Evolutionary conservation across 2,888 invertebrate species (phyloP).

Genomic region (Rhaphigaster nebulosa): DNA sequence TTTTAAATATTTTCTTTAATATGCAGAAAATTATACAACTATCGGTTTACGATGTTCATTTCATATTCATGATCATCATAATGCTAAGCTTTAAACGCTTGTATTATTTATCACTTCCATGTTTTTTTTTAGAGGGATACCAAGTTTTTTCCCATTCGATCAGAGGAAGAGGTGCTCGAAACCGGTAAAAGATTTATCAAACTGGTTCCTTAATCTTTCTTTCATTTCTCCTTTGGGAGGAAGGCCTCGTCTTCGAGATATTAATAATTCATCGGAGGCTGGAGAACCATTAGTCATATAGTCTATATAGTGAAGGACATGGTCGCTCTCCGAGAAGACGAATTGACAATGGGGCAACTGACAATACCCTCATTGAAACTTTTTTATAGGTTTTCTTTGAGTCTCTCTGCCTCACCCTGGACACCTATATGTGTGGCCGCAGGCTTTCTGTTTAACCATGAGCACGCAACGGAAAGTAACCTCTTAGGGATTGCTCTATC

Average conservation of each 20-base stretch:
- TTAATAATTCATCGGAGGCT: slow-evolving; percentile 29
- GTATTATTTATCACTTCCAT: slow-evolving; percentile 27
- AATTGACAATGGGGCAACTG: slow-evolving; percentile 29
- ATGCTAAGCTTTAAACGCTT: neutral
- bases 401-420: neutral
- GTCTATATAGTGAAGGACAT: slow-evolving; percentile 22
- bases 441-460: slow-evolving; percentile 13
- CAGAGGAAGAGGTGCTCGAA: neutral
- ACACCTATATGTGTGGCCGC: slow-evolving; percentile 41
- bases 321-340: neutral
- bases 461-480: neutral
- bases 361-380: slow-evolving; percentile 36
- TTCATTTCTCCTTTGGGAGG: slow-evolving; percentile 30
- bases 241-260: neutral
- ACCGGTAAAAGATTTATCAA: slow-evolving; percentile 40
- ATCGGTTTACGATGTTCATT: neutral
- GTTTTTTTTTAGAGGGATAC: neutral
- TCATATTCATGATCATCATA: neutral
- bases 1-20: neutral
- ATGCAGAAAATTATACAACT: neutral
- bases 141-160: neutral
- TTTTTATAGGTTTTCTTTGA: slow-evolving; percentile 22
- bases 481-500: neutral
- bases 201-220: slow-evolving; percentile 38
- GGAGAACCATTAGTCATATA: slow-evolving; percentile 31